Evolutionary conservation across 2,113 vertebrate genomes (phyloP), one percentile per base, ranked within the genome.

Genomic region (Hydrochoerus hydrochaeris): DNA sequence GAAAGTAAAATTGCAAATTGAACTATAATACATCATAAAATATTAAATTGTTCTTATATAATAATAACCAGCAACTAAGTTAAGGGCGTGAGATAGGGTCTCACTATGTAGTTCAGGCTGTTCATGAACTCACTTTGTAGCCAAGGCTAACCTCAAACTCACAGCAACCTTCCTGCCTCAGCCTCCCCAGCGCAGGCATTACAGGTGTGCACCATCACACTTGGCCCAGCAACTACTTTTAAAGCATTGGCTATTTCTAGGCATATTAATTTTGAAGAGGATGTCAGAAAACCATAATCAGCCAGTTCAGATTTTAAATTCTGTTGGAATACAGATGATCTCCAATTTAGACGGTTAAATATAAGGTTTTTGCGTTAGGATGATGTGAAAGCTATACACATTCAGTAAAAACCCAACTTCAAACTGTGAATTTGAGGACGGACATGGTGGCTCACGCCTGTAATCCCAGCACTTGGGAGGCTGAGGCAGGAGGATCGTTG

Each of bases 271-370:
- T 90, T 83, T 0, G 14, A 95, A n/a, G 75, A 30, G 30, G 20
- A 28, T 78, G 12, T 93, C 67, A 71, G 85, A 90, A 91, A 96
- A 91, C 46, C n/a, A 65, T 30, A 35, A 67, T 85, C 71, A 85
- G 41, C 80, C 60, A 86, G 41, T 54, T 85, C 14, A 0, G 32
- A 20, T 52, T 95, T 91, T 88, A 63, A 73, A 75, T 85, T 96
- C 93, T 87, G n/a, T 69, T 80, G 85, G 54, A 71, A 85, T 62
- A 88, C 35, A 26, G 63, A 32, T 84, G 32, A 20, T 52, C 62
- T 82, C n/a, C 62, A 46, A 81, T 3, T 81, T 38, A 90, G 44
- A 38, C 65, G 44, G 44, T 52, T 80, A 3, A 38, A 52, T 62
- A 57, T 57, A 75, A 26, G 52, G 62, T 7, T 49, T 38, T 52